Evolutionary conservation across 2,113 vertebrate genomes (phyloP).

Genomic region (Pontoporia blainvillei): DNA sequence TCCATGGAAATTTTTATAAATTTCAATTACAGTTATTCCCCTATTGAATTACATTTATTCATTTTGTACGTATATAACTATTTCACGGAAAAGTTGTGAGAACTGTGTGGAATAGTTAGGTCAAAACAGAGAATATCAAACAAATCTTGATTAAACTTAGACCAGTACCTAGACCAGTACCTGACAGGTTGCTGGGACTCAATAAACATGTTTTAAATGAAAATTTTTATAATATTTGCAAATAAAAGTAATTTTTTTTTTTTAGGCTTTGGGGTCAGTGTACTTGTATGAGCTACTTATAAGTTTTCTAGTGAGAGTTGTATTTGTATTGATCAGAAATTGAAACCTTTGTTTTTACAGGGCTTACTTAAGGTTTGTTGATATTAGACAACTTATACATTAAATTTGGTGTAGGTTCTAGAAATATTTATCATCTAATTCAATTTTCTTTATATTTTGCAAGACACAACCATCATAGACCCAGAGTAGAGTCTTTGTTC

Average conservation of each 20-base stretch:
- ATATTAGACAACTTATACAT: neutral
- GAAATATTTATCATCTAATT: neutral
- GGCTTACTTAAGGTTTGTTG: neutral
- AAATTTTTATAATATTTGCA: neutral
- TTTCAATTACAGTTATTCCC: neutral
- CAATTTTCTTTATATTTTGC: neutral
- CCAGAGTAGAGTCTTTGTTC: neutral
- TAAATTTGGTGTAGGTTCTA: neutral
- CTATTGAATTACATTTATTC: neutral
- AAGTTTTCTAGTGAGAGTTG: neutral
- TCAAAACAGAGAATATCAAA: neutral
- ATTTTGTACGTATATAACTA: neutral
- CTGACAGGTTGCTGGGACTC: neutral
- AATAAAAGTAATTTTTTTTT: neutral
- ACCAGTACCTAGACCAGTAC: neutral
- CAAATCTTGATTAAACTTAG: neutral
- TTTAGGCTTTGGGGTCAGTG: neutral
- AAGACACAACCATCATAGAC: neutral
- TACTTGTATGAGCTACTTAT: neutral
- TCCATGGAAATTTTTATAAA: neutral
- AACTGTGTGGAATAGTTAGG: neutral
- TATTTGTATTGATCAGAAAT: neutral
- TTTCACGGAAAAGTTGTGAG: neutral
- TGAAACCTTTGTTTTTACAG: neutral
- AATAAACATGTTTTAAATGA: neutral